Conservation (phyloP, 2,888 invertebrate genomes). For the Harpalus rubripes region DNA sequence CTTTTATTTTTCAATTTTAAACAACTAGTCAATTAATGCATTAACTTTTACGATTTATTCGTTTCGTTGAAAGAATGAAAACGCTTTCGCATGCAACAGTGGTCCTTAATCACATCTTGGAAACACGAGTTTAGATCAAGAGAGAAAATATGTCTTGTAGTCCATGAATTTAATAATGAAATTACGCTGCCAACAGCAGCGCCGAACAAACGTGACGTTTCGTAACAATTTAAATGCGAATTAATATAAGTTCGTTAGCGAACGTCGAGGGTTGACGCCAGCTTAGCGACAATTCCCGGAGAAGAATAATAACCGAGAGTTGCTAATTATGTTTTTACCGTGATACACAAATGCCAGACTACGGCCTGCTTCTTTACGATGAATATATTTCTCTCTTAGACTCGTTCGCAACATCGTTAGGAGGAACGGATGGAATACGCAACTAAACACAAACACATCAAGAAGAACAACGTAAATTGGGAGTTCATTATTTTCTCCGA, state of each 20-base stretch:
- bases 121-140: conserved; percentile 13
- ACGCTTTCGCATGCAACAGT: too few relatives aligned
- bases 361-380: not conserved
- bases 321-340: conserved; percentile 61
- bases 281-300: conserved; percentile 42
- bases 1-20: too few relatives aligned
- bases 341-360: conserved; percentile 51
- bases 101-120: conserved; percentile 8
- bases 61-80: too few relatives aligned
- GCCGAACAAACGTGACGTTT: conserved; percentile 54
- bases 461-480: not conserved
- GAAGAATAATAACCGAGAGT: conserved; percentile 59
- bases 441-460: not conserved
- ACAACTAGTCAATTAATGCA: too few relatives aligned
- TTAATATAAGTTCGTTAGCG: conserved; percentile 62
- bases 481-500: not conserved
- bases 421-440: not conserved
- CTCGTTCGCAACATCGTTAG: not conserved
- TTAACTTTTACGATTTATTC: too few relatives aligned
- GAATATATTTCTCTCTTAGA: not conserved
- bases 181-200: conserved; percentile 38
- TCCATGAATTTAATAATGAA: conserved; percentile 63
- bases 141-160: conserved; percentile 54
- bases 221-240: conserved; percentile 63
- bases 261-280: conserved; percentile 41